Conservation (phyloP, 2,113 vertebrate genomes). For the Sylvietta virens region DNA sequence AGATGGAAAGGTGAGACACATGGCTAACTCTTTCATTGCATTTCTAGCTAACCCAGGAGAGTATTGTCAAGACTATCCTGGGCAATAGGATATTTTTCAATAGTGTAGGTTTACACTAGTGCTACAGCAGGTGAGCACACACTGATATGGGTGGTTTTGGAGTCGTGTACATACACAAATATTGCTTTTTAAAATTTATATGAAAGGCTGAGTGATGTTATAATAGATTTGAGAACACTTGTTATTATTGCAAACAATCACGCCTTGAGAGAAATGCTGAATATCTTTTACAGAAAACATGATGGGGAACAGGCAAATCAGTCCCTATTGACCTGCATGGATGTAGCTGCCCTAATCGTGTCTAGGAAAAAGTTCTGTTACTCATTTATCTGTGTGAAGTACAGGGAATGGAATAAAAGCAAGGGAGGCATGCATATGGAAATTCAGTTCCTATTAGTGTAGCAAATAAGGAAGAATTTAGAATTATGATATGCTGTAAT, state of each 20-base stretch:
- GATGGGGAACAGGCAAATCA: background rate
- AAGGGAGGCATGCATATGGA: background rate
- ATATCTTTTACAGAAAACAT: background rate
- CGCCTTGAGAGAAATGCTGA: background rate
- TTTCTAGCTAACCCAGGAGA: constrained; percentile 1
- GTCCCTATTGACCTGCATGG: background rate
- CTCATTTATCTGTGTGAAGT: background rate
- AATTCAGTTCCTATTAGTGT: background rate
- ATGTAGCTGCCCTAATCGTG: background rate
- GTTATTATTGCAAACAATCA: background rate
- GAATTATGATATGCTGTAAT: background rate
- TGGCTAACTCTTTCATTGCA: background rate
- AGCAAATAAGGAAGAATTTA: background rate
- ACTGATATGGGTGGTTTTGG: background rate
- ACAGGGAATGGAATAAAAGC: background rate
- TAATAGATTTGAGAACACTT: background rate
- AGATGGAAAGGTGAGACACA: background rate
- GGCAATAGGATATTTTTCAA: constrained; percentile 19
- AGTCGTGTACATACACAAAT: background rate
- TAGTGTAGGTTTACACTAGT: background rate
- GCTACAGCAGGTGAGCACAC: constrained; percentile 55
- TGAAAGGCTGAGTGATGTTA: background rate
- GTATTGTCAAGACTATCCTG: background rate
- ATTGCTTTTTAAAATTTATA: background rate
- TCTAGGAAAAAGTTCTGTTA: background rate